A percentile compares a stretch with the other conserved stretches of the same genome.
Evolutionary conservation across 2,113 vertebrate genomes (phyloP).

Genomic region (Lynx canadensis): DNA sequence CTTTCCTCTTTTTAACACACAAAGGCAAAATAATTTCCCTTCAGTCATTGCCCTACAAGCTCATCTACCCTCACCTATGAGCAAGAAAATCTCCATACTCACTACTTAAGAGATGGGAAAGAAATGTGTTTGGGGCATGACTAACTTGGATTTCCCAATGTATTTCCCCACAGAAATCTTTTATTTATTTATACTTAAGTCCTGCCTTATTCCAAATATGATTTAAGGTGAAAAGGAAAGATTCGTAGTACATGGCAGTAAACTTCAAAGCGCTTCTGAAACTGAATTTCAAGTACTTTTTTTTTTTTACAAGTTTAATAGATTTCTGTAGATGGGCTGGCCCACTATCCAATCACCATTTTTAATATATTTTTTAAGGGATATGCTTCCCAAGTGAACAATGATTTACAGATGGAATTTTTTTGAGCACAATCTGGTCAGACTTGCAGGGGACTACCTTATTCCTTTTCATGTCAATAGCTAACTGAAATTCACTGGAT

Average conservation of each 20-base stretch:
- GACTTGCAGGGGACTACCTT: not conserved
- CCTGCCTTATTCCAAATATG: conserved; percentile 11
- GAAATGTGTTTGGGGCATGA: not conserved
- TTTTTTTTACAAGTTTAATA: not conserved
- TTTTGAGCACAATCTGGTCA: not conserved
- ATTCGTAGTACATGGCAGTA: not conserved
- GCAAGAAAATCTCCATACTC: not conserved
- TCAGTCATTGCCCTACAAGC: not conserved
- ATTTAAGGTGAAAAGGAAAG: not conserved
- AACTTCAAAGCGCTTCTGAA: not conserved
- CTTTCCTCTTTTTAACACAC: not conserved
- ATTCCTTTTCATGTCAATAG: conserved; percentile 2
- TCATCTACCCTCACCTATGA: not conserved
- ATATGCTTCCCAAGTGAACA: not conserved
- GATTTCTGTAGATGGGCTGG: not conserved
- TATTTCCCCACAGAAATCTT: not conserved
- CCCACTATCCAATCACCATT: not conserved
- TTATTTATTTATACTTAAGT: not conserved
- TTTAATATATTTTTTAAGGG: conserved; percentile 9
- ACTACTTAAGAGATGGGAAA: not conserved
- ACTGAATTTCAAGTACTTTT: not conserved
- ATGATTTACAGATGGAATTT: not conserved
- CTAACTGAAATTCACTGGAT: conserved; percentile 35
- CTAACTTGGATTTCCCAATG: not conserved
- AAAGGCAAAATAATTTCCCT: not conserved